Conservation (phyloP, 1,140 invertebrate species). For the Eupeodes corollae region DNA sequence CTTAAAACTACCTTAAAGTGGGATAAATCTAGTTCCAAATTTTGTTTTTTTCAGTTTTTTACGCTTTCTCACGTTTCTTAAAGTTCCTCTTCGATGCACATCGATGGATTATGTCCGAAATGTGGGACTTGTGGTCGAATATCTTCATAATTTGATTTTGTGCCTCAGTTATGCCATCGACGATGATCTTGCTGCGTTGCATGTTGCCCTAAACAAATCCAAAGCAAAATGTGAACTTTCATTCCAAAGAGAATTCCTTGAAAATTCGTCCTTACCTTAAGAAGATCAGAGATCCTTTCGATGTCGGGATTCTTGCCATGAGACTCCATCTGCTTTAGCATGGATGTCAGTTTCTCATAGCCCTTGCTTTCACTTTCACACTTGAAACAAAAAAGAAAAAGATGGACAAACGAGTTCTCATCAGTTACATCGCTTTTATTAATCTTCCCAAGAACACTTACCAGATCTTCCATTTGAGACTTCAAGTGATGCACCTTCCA, state of each 20-base stretch:
- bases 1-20: too few relatives aligned
- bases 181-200: constrained; percentile 84
- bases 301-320: constrained; percentile 52
- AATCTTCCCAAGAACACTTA: constrained; percentile 42
- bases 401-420: background rate
- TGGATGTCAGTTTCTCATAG: constrained; percentile 50
- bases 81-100: constrained; percentile 82
- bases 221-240: background rate
- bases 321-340: constrained; percentile 54
- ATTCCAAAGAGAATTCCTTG: background rate
- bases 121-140: constrained; percentile 79
- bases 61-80: constrained; percentile 69
- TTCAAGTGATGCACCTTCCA: constrained; percentile 91
- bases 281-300: constrained; percentile 61
- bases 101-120: constrained; percentile 77
- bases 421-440: constrained; percentile 9
- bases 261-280: constrained; percentile 46
- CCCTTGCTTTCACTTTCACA: constrained; percentile 48
- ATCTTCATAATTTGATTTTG: constrained; percentile 77
- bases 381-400: constrained; percentile 23
- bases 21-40: background rate
- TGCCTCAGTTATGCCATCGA: constrained; percentile 82
- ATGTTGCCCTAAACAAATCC: constrained; percentile 67
- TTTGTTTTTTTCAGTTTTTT: constrained; percentile 10
- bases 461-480: constrained; percentile 86